Evolutionary conservation across 2,888 invertebrate species (phyloP).

Genomic region (Lobophora halterata): DNA sequence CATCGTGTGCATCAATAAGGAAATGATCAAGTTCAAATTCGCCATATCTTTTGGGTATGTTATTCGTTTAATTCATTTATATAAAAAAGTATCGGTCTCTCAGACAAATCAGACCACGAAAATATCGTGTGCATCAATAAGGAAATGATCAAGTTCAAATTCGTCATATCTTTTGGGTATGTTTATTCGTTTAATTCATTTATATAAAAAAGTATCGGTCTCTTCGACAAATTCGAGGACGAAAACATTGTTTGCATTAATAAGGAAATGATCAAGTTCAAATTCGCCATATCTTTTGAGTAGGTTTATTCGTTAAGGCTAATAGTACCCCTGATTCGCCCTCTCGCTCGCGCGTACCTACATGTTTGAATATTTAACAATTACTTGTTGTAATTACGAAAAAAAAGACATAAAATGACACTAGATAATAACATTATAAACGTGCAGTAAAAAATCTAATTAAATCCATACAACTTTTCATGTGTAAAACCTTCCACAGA

Average conservation of each 20-base stretch:
- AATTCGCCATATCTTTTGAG: constrained; percentile 67
- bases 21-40: constrained; percentile 65
- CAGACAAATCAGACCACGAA: constrained; percentile 47
- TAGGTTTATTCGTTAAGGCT: constrained; percentile 41
- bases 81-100: constrained; percentile 39
- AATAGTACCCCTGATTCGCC: no score
- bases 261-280: constrained; percentile 62
- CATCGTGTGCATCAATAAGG: constrained; percentile 55
- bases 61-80: background rate
- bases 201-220: constrained; percentile 16
- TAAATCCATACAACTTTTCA: no score
- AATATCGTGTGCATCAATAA: constrained; percentile 56
- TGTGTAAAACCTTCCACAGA: no score
- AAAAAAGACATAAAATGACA: no score
- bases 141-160: constrained; percentile 65
- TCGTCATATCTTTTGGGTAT: constrained; percentile 65
- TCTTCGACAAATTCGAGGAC: constrained; percentile 48
- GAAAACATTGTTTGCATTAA: constrained; percentile 58
- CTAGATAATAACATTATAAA: no score
- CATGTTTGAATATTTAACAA: no score
- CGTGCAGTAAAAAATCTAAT: no score
- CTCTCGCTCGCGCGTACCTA: no score
- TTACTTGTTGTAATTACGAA: no score
- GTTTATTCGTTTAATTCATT: constrained; percentile 12
- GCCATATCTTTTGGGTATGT: constrained; percentile 65